Base-by-base conservation (phyloP, 2,888 invertebrate species). In the Leuctra nigra region DNA sequence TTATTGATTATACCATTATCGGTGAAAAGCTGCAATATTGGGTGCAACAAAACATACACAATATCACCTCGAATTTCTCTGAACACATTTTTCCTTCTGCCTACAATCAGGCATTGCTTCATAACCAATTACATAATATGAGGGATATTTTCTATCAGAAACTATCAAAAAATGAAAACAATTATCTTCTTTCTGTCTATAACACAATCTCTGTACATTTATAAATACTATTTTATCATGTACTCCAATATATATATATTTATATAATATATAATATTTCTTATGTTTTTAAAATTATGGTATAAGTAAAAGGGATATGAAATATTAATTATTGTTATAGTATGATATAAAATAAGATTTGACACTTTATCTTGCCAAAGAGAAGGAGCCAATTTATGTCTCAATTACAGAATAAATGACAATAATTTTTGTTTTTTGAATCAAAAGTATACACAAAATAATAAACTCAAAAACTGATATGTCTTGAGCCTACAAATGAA, bases 331-430 rank as follows among this genome's bases (percentile, higher is more conserved):
- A 20, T 35, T 35, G 7, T 35, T 44, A 44, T 23, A 44, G 22
- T 22, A 44, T 44, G 23, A 23, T 13, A 53, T 38, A 36, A 36
- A 38, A 57, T 53, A 57, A 57, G 54, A 57, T 54, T 23, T 56
- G 48, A 38, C 48, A 22, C 48, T 16, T 14, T n/a, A n/a, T n/a
- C n/a, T n/a, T n/a, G n/a, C n/a, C n/a, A n/a, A n/a, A n/a, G n/a
- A n/a, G n/a, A n/a, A n/a, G n/a, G n/a, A n/a, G n/a, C n/a, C n/a
- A n/a, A n/a, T n/a, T n/a, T n/a, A n/a, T n/a, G n/a, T n/a, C n/a
- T n/a, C n/a, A n/a, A n/a, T n/a, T n/a, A n/a, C n/a, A n/a, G n/a
- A n/a, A n/a, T n/a, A n/a, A n/a, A n/a, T n/a, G n/a, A n/a, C n/a
- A n/a, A n/a, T n/a, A n/a, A n/a, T n/a, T n/a, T n/a, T n/a, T n/a